Base-by-base conservation (phyloP, 2,888 invertebrate genomes). In the Seira musarum region DNA sequence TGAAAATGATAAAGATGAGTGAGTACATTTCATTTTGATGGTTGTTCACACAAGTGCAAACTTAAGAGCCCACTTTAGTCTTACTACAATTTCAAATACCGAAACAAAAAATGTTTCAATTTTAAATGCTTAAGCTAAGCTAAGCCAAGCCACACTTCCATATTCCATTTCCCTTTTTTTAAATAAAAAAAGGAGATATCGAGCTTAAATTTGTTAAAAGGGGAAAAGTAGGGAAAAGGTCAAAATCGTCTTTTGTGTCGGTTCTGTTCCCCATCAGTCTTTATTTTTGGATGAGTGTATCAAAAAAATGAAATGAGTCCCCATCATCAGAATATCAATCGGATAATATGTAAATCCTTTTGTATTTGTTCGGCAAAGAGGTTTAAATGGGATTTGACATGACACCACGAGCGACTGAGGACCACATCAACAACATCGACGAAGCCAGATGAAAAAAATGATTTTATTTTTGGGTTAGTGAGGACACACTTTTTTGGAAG, bases 141-240 rank as follows among this genome's bases (percentile, higher is more conserved):
- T n/a, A n/a, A n/a, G n/a, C n/a, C n/a, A n/a, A n/a, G n/a, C n/a
- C n/a, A n/a, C n/a, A n/a, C n/a, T n/a, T n/a, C n/a, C n/a, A n/a
- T n/a, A n/a, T n/a, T n/a, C n/a, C n/a, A n/a, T 64, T 24, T 30
- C 40, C 35, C 30, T 2, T 73, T 25, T 21, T 21, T 19, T 35
- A 57, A 67, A 60, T 60, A 67, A 74, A 30, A 53, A 15, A 21
- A 21, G 68, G 35, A 71, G 53, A 21, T 24, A 71, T 63, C 63
- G 21, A 71, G 71, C 24, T 25, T n/a, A n/a, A n/a, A n/a, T n/a
- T n/a, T n/a, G n/a, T n/a, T n/a, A 63, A 71, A 71, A 46, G 49
- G 53, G 19, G 25, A 25, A 53, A 64, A 35, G 63, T 72, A 73
- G 79, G 79, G 79, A 79, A 40, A 79, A 79, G 79, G 79, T 79